Evolutionary conservation across 2,113 vertebrate genomes (phyloP), one percentile per base, ranked within the genome.

Genomic region (Marcusenius ussheri): DNA sequence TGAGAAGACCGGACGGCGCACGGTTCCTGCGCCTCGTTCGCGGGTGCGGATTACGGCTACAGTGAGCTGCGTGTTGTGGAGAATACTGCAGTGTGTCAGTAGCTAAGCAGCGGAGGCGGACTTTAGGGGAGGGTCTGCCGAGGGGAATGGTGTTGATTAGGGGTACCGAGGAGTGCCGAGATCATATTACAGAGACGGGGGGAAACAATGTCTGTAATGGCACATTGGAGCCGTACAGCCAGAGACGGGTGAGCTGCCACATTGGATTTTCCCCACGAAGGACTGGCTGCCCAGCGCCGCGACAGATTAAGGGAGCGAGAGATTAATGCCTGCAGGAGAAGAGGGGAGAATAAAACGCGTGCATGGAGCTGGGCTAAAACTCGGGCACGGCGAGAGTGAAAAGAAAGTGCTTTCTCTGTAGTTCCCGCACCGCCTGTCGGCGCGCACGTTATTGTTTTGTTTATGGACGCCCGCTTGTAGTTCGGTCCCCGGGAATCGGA

Each of bases 71-170:
- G 88, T 92, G 89, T 90, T 91, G 90, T 91, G 87, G 89, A 39
- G 84, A 90, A 90, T 92, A 88, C 91, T 90, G 91, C 91, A 92
- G 89, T 91, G 84, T 90, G 88, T 89, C 62, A 88, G 90, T 89
- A 77, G 90, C 87, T 91, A 88, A 89, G 74, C 91, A 77, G 84
- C 90, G 66, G 56, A 58, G 58, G 87, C 70, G n/a, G 49, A 35
- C 80, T 49, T 31, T 70, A 91, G 83, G 84, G 91, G 92, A 91
- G 91, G 89, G 87, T 90, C 85, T 88, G 84, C 24, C 88, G 90
- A 85, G 87, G 66, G 89, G 89, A 90, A 92, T 92, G 93, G 92
- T 89, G 91, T 90, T 92, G 90, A 91, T 92, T 89, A 90, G 88
- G 90, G 89, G 92, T 90, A 89, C 90, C 66, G 87, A 92, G 88